A percentile compares a stretch with the other conserved stretches of the same genome.
These are phyloP conservation scores for Cairina moschata DNA, from an alignment of 2,113 vertebrate genomes.

Conservation along the genomic window DNA sequence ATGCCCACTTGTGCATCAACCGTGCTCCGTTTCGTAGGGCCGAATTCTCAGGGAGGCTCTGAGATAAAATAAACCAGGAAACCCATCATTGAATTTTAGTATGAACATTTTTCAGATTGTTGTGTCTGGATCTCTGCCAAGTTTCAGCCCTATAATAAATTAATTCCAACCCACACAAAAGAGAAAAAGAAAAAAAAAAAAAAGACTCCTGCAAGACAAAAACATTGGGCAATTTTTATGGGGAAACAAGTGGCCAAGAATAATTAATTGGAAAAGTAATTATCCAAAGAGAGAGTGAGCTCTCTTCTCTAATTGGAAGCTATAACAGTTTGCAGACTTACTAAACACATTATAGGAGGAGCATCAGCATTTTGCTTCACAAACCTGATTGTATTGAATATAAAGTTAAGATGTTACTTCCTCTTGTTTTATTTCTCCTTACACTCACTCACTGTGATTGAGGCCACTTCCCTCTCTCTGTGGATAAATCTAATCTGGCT, in stretches of 20 bases:
- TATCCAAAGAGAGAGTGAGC: background rate
- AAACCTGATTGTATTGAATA: background rate
- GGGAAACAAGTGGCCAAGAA: slow-evolving; percentile 15
- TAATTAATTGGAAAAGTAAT: slow-evolving; percentile 43
- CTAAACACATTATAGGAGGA: background rate
- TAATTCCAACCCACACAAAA: slow-evolving; percentile 12
- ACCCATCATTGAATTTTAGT: background rate
- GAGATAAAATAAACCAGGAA: slow-evolving; percentile 43
- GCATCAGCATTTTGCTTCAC: background rate
- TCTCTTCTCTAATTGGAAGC: background rate
- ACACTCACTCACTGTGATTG: background rate
- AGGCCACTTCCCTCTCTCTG: background rate
- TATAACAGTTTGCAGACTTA: background rate
- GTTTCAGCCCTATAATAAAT: slow-evolving; percentile 28
- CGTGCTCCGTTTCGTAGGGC: background rate
- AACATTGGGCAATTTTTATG: background rate
- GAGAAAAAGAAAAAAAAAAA: background rate
- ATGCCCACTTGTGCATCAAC: background rate
- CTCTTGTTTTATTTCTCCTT: background rate
- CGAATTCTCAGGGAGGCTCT: background rate
- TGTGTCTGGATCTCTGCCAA: slow-evolving; percentile 34
- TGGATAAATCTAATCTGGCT: slow-evolving; percentile 45
- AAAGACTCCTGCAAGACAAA: background rate
- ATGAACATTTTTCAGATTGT: slow-evolving; percentile 18
- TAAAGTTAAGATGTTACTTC: background rate